Percentiles rank a stretch among this genome's conserved stretches.
Evolutionary conservation across 2,113 vertebrate species (phyloP).

Genomic region (Vicugna pacos): DNA sequence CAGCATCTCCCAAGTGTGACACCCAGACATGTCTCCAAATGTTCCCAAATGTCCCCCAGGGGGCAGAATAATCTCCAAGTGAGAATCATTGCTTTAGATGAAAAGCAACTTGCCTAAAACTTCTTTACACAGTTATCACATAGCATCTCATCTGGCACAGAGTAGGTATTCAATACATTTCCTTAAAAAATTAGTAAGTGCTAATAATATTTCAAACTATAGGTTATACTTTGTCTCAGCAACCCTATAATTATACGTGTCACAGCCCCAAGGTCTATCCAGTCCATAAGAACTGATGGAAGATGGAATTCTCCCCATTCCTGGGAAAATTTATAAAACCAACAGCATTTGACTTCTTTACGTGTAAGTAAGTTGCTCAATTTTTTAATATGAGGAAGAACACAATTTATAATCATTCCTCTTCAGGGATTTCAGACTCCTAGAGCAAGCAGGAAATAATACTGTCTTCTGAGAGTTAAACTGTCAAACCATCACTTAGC

Average conservation of each 20-base stretch:
- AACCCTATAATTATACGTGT: neutral
- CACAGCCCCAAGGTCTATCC: neutral
- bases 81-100: neutral
- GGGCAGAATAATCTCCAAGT: neutral
- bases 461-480: neutral
- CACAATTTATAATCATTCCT: neutral
- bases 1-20: neutral
- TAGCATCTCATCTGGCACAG: neutral
- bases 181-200: neutral
- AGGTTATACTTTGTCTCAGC: neutral
- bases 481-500: neutral
- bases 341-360: neutral
- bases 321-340: neutral
- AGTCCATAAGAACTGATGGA: neutral
- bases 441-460: neutral
- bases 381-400: neutral
- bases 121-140: neutral
- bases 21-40: neutral
- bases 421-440: neutral
- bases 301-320: neutral
- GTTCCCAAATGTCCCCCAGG: neutral
- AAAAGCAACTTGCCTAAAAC: neutral
- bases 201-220: slow-evolving; percentile 11
- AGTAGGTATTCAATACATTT: neutral
- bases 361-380: neutral